Evolutionary conservation across 2,113 vertebrate genomes (phyloP), one percentile per base, ranked within the genome.

Genomic region (Seriola rivoliana): DNA sequence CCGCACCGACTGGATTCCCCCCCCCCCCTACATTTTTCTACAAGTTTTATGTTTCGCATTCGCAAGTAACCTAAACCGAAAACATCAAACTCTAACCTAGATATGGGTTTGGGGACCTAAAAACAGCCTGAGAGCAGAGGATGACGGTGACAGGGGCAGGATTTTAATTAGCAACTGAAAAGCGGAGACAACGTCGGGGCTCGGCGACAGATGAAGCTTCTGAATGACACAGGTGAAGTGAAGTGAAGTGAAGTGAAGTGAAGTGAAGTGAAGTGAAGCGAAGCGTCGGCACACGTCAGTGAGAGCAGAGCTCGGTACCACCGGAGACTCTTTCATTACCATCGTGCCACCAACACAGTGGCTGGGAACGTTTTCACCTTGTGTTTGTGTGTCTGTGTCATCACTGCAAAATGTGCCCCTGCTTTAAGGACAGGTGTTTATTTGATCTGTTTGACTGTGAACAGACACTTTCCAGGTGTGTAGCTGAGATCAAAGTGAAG

Each of bases 31-130:
- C 9, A 42, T 42, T 42, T 42, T 42, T 42, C 40, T 42, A 42
- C 40, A 42, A 42, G 40, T 42, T 55, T 55, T 55, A 77, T 16
- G 4, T 21, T 79, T 60, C 0, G 7, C 17, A 74, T 77, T 50
- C 42, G n/a, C 25, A 55, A 48, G 72, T 1, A n/a, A 55, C 19
- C 38, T 46, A 29, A 80, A 80, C 48, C 19, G 7, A 71, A 29
- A 76, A 78, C 77, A 78, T 84, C 67, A 74, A 66, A 13, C 68
- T 62, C 25, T 85, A 60, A 80, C 72, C 75, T 11, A 78, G 58
- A 75, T 77, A n/a, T 4, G 60, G 38, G 25, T 60, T 60, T 65
- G 44, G 75, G 32, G 58, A 66, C 32, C 23, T 23, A 57, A 70
- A 64, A 75, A 67, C n/a, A 71, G 81, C 74, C 73, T 3, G 67